These are phyloP conservation scores for Microtus ochrogaster DNA, from an alignment of 2,113 vertebrate genomes.

Conservation along the genomic window DNA sequence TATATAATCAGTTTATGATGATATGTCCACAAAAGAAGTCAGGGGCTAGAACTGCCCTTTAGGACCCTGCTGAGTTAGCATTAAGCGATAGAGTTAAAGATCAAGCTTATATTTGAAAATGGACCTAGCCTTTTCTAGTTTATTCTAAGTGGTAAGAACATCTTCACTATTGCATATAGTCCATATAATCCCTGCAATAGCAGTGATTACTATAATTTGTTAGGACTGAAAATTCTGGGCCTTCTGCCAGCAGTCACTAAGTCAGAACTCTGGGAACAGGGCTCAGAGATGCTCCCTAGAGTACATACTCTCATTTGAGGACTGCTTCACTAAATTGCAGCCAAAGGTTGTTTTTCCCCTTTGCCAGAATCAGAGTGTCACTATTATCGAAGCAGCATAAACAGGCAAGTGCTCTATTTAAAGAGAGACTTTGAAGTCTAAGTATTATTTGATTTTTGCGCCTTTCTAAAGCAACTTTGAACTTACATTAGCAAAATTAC, in stretches of 20 bases:
- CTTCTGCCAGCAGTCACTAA: neutral
- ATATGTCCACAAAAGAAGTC: neutral
- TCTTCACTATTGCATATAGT: neutral
- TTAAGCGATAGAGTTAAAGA: neutral
- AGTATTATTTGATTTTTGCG: neutral
- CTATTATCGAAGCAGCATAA: neutral
- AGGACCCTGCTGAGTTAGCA: slow-evolving; percentile 4
- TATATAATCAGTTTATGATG: neutral
- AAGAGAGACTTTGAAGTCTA: neutral
- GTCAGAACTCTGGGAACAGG: neutral
- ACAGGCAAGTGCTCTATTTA: neutral
- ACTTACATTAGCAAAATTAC: slow-evolving; percentile 29
- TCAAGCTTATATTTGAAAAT: slow-evolving; percentile 20
- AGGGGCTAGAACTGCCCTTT: slow-evolving; percentile 1
- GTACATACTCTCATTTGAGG: neutral
- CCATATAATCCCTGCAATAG: neutral
- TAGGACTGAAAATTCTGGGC: neutral
- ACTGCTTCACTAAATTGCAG: neutral
- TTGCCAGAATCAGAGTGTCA: neutral
- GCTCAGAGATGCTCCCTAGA: neutral
- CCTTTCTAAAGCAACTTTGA: slow-evolving; percentile 6
- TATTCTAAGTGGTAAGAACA: neutral
- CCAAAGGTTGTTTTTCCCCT: neutral
- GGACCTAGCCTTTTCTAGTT: neutral
- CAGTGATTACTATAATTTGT: neutral